Evolutionary conservation across 2,888 invertebrate species (phyloP).

Genomic region (Polyommatus iphigenia): DNA sequence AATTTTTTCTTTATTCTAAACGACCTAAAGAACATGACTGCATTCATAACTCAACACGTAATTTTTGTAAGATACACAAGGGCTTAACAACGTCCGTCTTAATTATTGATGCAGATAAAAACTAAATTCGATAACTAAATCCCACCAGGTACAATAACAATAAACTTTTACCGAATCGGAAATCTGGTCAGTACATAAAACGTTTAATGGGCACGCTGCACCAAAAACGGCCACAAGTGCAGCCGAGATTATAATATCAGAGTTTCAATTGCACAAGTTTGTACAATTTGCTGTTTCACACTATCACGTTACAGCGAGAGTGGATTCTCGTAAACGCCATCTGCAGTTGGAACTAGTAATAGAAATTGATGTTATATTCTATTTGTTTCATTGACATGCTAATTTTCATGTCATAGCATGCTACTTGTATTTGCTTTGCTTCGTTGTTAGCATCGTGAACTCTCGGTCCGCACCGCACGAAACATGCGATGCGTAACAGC

Average conservation of each 20-base stretch:
- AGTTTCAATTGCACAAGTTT: conserved; percentile 77
- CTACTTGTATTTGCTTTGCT: too few relatives aligned
- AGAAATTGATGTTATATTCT: too few relatives aligned
- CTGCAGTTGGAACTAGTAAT: not conserved
- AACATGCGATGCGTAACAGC: too few relatives aligned
- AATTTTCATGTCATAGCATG: too few relatives aligned
- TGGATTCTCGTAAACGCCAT: conserved; percentile 37
- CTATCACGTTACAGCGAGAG: conserved; percentile 55
- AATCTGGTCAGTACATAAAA: conserved; percentile 57
- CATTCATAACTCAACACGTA: too few relatives aligned
- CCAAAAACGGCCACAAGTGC: conserved; percentile 68
- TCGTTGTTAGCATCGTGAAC: too few relatives aligned
- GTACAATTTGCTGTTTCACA: conserved; percentile 70
- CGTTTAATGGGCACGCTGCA: conserved; percentile 57
- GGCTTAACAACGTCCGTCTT: too few relatives aligned
- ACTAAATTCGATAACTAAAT: not conserved
- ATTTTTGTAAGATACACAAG: too few relatives aligned
- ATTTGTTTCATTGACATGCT: not conserved
- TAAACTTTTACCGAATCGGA: conserved; percentile 40
- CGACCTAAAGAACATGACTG: too few relatives aligned
- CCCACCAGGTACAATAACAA: not conserved
- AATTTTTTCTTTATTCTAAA: too few relatives aligned
- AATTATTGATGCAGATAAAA: too few relatives aligned
- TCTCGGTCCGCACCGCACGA: too few relatives aligned
- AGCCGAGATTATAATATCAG: conserved; percentile 73